These are phyloP conservation scores for Elephantulus edwardii DNA, from an alignment of 2,113 vertebrate genomes.

Conservation along the genomic window DNA sequence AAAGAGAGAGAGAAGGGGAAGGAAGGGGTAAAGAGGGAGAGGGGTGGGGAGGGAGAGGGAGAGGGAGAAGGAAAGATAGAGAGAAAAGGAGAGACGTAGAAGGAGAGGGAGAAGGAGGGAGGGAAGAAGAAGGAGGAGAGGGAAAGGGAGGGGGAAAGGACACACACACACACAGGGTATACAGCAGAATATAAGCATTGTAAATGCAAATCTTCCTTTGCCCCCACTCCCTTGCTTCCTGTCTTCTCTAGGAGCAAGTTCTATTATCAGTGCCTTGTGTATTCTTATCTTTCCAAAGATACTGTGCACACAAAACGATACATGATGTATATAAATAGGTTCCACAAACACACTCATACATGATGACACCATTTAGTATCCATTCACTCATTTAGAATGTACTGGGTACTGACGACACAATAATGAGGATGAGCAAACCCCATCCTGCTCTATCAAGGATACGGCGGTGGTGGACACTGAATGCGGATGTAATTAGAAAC, in stretches of 20 bases:
- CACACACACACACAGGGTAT: background rate
- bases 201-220: background rate
- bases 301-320: background rate
- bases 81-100: too few relatives aligned
- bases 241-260: background rate
- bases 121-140: background rate
- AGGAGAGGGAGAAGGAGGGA: too few relatives aligned
- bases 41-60: too few relatives aligned
- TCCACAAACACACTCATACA: background rate
- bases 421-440: background rate
- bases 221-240: background rate
- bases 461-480: fast-evolving
- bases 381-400: background rate
- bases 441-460: too few relatives aligned
- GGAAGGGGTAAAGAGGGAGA: too few relatives aligned
- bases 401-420: background rate
- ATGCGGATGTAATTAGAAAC: too few relatives aligned
- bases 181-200: background rate
- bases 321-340: background rate
- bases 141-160: too few relatives aligned
- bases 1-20: background rate
- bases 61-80: too few relatives aligned
- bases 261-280: background rate
- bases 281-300: background rate
- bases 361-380: background rate